phyloP scores from a whole-genome alignment of 1,140 invertebrate genomes.

The Aethina tumida region DNA sequence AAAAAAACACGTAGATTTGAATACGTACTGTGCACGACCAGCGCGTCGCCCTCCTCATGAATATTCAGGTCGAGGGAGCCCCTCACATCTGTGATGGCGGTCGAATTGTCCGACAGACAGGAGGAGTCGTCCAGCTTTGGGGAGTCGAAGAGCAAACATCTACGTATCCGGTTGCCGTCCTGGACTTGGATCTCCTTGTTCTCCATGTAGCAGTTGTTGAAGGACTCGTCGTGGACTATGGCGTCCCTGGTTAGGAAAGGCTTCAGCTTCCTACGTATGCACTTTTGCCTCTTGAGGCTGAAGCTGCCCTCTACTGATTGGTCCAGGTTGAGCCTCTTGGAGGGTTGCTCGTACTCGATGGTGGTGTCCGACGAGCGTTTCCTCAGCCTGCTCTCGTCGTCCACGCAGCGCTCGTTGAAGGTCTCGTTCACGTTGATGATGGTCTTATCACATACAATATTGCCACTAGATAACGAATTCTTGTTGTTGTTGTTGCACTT shows the following conservation, averaged over 20 bases:
- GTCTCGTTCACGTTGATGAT: slow-evolving; percentile 32
- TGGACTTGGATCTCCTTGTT: slow-evolving; percentile 13
- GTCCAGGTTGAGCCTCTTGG: slow-evolving; percentile 14
- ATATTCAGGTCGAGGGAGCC: slow-evolving; percentile 26
- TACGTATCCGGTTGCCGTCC: slow-evolving; percentile 16
- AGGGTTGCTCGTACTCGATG: slow-evolving; percentile 6
- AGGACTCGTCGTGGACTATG: slow-evolving; percentile 9
- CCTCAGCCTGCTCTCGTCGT: slow-evolving; percentile 16
- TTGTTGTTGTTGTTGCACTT: slow-evolving; percentile 25
- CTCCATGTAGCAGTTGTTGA: slow-evolving; percentile 12
- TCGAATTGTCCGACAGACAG: slow-evolving; percentile 19
- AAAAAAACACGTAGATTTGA: not conserved
- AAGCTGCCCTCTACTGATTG: slow-evolving; percentile 14
- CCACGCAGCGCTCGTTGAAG: slow-evolving; percentile 32
- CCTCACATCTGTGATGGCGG: slow-evolving; percentile 14
- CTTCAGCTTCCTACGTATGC: slow-evolving; percentile 23
- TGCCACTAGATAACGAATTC: slow-evolving; percentile 1
- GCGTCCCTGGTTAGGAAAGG: slow-evolving; percentile 6
- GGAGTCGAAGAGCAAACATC: slow-evolving; percentile 27
- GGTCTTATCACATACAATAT: slow-evolving; percentile 24
- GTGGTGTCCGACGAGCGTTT: slow-evolving; percentile 19
- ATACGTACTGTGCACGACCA: slow-evolving; percentile 28
- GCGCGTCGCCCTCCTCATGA: slow-evolving; percentile 10
- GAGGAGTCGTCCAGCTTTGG: slow-evolving; percentile 13
- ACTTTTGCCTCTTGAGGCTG: slow-evolving; percentile 30